A percentile compares a stretch with the other conserved stretches of the same genome.
Evolutionary conservation across 2,113 vertebrate species (phyloP).

Genomic region (Mormoops blainvillei): DNA sequence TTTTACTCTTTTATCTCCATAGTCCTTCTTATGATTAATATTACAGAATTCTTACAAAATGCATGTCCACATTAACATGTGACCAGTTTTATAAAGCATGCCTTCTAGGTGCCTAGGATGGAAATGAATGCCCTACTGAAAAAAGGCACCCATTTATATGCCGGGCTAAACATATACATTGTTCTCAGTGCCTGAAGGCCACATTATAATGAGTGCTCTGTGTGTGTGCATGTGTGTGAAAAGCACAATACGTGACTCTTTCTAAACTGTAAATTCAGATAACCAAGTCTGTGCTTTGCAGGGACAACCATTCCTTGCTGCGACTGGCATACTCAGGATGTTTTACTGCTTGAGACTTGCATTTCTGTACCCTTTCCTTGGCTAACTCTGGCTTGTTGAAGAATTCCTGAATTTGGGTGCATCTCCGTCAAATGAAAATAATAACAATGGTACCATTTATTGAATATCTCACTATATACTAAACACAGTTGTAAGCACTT

Average conservation of each 20-base stretch:
- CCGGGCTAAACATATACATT: background rate
- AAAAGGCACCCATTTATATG: constrained; percentile 30
- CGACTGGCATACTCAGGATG: background rate
- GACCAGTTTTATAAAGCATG: background rate
- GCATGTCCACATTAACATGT: background rate
- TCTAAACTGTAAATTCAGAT: background rate
- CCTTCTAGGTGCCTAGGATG: background rate
- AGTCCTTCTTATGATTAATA: background rate
- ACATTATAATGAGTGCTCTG: background rate
- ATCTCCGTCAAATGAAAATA: background rate
- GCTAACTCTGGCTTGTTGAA: background rate
- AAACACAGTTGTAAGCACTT: background rate
- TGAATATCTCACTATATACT: background rate
- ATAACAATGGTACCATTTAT: background rate
- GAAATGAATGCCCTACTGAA: constrained; percentile 2
- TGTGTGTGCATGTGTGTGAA: background rate
- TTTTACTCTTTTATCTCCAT: background rate
- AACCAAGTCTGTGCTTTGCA: background rate
- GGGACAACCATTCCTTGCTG: background rate
- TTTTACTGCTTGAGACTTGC: background rate
- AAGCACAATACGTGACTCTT: background rate
- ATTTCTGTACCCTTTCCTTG: background rate
- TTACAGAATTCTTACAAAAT: constrained; percentile 5
- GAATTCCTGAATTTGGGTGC: background rate
- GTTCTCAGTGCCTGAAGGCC: background rate